Percentiles rank a stretch among this genome's conserved stretches.
phyloP scores from a whole-genome alignment of 2,113 vertebrate species.

The Ascaphus truei region DNA sequence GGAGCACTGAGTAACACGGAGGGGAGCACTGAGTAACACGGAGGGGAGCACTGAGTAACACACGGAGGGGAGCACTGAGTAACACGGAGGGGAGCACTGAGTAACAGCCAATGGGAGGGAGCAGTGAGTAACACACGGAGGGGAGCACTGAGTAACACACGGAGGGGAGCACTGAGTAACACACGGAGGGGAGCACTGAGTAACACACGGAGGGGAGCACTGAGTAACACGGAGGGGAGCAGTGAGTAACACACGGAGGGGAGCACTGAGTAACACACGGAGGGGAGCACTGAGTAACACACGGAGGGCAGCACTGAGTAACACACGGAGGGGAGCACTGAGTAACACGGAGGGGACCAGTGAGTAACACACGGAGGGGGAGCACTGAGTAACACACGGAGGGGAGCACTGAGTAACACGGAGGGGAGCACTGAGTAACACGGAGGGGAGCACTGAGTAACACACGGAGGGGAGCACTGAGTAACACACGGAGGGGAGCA shows the following conservation, averaged over 20 bases:
- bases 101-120: not conserved
- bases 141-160: no score
- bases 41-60: accelerated
- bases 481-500: not conserved
- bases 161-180: no score
- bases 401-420: no score
- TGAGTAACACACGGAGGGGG: no score
- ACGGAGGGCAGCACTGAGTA: not conserved
- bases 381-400: no score
- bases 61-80: accelerated
- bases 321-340: not conserved
- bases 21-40: not conserved
- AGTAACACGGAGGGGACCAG: not conserved
- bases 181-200: not conserved
- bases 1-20: not conserved
- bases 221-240: no score
- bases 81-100: not conserved
- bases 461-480: accelerated
- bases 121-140: not conserved
- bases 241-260: not conserved
- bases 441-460: accelerated
- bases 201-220: accelerated
- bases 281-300: no score
- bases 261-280: no score
- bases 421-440: not conserved